These are phyloP conservation scores for Ectemnius continuus DNA, from an alignment of 2,888 invertebrate genomes.

Conservation along the genomic window DNA sequence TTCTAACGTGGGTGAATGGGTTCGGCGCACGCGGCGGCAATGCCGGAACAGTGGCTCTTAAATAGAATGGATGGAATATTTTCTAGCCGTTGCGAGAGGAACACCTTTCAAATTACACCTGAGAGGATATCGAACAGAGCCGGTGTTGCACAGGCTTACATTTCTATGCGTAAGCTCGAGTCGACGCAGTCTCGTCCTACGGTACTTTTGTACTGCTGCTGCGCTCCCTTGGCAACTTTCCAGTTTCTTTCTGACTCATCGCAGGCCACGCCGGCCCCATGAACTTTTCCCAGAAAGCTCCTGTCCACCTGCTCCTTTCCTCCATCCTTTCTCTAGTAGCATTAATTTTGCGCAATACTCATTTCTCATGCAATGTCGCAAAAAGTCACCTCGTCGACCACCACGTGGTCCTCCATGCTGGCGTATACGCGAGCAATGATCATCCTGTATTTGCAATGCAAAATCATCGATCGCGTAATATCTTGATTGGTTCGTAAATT, in stretches of 20 bases:
- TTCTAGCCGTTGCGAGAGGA: background rate
- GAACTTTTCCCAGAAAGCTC: background rate
- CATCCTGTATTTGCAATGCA: too few species aligned
- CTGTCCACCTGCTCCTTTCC: too few species aligned
- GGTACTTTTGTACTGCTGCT: background rate
- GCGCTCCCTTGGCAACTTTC: constrained; percentile 2
- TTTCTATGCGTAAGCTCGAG: constrained; percentile 2
- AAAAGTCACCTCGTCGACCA: too few species aligned
- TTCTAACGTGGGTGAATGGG: constrained; percentile 18
- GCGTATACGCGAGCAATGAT: too few species aligned
- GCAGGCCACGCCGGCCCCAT: background rate
- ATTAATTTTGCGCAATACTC: too few species aligned
- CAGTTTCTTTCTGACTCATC: constrained; percentile 1
- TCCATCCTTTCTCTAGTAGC: too few species aligned
- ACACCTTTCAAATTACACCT: background rate
- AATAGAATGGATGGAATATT: background rate
- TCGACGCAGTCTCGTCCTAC: background rate
- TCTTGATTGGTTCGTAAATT: too few species aligned
- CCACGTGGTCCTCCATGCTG: too few species aligned
- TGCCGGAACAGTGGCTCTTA: background rate
- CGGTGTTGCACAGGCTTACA: background rate
- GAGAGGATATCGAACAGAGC: background rate
- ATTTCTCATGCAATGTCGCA: too few species aligned
- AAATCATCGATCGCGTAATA: too few species aligned
- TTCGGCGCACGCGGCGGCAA: background rate